Conservation (phyloP, 2,113 vertebrate genomes). For the Siphamia tubifer region DNA sequence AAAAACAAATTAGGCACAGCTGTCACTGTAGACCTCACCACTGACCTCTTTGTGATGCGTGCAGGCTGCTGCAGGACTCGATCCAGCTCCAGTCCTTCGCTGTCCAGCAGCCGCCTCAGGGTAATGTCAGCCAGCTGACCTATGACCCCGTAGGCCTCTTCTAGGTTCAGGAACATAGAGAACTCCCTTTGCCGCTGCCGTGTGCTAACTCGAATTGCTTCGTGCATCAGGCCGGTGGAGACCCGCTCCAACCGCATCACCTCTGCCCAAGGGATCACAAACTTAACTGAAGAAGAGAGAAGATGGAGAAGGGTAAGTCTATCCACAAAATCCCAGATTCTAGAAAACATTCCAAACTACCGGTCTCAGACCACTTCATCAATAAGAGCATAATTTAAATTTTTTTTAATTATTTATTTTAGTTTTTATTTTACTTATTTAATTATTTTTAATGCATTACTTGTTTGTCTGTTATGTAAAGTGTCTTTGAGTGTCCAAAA, state of each 20-base stretch:
- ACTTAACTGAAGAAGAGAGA: constrained; percentile 83
- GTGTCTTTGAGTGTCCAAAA: no score
- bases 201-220: constrained; percentile 87
- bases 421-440: no score
- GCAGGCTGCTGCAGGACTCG: constrained; percentile 87
- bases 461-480: no score
- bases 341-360: no score
- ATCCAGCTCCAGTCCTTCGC: constrained; percentile 90
- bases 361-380: no score
- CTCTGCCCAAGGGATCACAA: constrained; percentile 93
- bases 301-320: background rate
- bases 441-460: no score
- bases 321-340: no score
- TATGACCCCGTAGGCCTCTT: constrained; percentile 89
- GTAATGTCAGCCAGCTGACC: constrained; percentile 94
- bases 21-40: background rate
- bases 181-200: constrained; percentile 89
- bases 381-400: no score
- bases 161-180: constrained; percentile 92
- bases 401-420: no score
- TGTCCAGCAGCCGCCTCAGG: constrained; percentile 91
- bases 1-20: no score
- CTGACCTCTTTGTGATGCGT: constrained; percentile 91
- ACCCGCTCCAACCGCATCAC: constrained; percentile 91
- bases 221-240: constrained; percentile 87